Conservation (phyloP, 2,113 vertebrate genomes). For the Bungarus multicinctus region DNA sequence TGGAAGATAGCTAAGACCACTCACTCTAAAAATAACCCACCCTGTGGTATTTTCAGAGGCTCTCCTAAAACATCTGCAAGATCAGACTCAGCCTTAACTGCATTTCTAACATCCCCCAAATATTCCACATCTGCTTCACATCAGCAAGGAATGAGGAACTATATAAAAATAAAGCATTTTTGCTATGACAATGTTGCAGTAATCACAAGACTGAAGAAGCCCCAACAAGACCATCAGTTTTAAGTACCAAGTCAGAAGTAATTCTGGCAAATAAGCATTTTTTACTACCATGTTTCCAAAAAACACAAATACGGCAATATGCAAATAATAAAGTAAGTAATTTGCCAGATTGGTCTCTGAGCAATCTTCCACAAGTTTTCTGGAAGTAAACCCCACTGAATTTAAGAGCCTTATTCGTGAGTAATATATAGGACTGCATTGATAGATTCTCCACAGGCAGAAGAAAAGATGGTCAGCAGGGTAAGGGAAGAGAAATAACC, state of each 20-base stretch:
- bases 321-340: not conserved
- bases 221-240: not conserved
- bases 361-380: not conserved
- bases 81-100: not conserved
- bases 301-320: not conserved
- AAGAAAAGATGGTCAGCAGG: not conserved
- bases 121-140: not conserved
- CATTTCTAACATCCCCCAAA: not conserved
- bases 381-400: not conserved
- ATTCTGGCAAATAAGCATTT: not conserved
- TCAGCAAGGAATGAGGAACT: not conserved
- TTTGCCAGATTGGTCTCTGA: not conserved
- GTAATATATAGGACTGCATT: not conserved
- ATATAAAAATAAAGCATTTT: not conserved
- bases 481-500: not conserved
- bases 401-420: not conserved
- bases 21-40: not conserved
- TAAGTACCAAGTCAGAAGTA: not conserved
- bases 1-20: not conserved
- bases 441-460: not conserved
- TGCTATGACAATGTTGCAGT: not conserved
- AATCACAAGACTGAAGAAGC: not conserved
- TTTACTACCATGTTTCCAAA: not conserved
- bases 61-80: not conserved
- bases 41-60: not conserved